Evolutionary conservation across 1,140 invertebrate genomes (phyloP), one percentile per base, ranked within the genome.

Genomic region (Cyclargus thomasi): DNA sequence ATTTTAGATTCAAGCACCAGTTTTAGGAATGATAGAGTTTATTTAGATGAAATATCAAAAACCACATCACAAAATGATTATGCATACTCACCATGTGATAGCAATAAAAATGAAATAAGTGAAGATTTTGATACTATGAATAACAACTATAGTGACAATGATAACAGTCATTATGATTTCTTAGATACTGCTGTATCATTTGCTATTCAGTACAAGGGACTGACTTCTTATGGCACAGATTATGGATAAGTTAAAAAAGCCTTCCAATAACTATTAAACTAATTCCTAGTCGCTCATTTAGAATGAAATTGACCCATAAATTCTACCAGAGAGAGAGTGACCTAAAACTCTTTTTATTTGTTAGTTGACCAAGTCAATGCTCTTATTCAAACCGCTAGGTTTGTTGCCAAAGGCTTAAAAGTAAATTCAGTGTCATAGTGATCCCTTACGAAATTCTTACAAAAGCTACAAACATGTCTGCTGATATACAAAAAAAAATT

Each of bases 141-240:
- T 62, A 62, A 74, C 16, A 77, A 71, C 63, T 73, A 70, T 57
- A 70, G 74, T 76, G 74, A 73, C 22, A 75, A 75, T 71, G 74
- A 72, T 63, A 70, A 75, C n/a, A 88, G 90, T 77, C 85, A 91
- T 76, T 88, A 79, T 79, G 92, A 94, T 74, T 94, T 95, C 76
- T 74, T 95, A 64, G 93, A 94, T 86, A 89, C 93, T 39, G 94
- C 94, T 64, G 93, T 95, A 10, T 91, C 92, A 23, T 94, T 93
- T 72, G 94, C 94, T 16, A 95, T 95, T 67, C 93, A 94, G 80
- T 94, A 94, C 74, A 95, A 94, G 80, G 94, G 94, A 23, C 82
- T 95, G 6, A 93, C 93, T 72, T 92, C 92, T 20, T 82, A 78
- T 81, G 92, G 83, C 0, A 81, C 78, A 65, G 87, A 88, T 47